A percentile compares a stretch with the other conserved stretches of the same genome.
Conservation (phyloP, 2,797 vertebrate species). For the Halcyon badia region DNA sequence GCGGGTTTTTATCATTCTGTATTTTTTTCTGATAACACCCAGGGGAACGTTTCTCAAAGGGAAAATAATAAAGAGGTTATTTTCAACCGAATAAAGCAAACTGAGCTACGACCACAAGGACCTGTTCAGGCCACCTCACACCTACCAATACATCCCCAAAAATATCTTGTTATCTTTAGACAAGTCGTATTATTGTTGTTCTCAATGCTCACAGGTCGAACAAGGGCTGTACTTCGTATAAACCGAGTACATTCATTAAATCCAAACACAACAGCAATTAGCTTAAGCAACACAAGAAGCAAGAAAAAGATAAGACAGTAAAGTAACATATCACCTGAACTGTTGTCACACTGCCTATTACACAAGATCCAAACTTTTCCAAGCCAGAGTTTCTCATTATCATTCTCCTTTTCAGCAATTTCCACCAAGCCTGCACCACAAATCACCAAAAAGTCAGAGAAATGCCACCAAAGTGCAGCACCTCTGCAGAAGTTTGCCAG, state of each 20-base stretch:
- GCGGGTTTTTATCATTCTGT: neutral
- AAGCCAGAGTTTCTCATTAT: neutral
- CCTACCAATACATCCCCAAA: neutral
- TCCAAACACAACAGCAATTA: conserved; percentile 29
- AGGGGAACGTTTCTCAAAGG: neutral
- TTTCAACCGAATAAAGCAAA: conserved; percentile 34
- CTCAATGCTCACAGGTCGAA: neutral
- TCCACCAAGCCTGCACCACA: neutral
- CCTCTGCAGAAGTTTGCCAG: neutral
- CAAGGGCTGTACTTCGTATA: neutral
- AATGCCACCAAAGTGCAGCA: neutral
- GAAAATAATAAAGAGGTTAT: conserved; percentile 19
- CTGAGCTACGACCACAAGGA: neutral
- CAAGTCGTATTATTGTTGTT: neutral
- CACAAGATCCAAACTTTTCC: neutral
- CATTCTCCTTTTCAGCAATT: neutral
- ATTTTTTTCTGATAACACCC: conserved; percentile 38
- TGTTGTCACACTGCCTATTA: neutral
- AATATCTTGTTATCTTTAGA: neutral
- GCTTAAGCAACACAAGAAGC: neutral
- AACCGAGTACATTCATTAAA: conserved; percentile 18
- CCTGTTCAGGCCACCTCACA: neutral
- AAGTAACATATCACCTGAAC: neutral
- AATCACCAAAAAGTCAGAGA: neutral
- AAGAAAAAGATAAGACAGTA: neutral